A percentile compares a stretch with the other conserved stretches of the same genome.
Evolutionary conservation across 2,113 vertebrate genomes (phyloP).

Genomic region (Chloropsis hardwickii): DNA sequence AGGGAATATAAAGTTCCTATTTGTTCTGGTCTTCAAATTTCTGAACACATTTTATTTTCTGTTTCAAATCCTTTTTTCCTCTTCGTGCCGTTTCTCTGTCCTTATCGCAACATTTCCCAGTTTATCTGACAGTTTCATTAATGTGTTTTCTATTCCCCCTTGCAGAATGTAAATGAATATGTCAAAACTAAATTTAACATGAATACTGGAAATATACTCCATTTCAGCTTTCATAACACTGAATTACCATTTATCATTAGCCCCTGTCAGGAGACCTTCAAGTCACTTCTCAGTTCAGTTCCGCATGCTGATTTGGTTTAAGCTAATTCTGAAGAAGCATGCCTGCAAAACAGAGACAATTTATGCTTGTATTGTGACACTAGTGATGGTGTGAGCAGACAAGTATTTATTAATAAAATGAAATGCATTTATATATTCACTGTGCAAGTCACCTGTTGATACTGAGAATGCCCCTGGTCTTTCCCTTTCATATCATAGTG

Average conservation of each 20-base stretch:
- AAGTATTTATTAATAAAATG: not conserved
- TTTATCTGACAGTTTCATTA: constrained; percentile 31
- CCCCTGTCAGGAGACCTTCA: not conserved
- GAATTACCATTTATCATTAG: not conserved
- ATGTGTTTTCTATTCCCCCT: not conserved
- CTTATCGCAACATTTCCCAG: not conserved
- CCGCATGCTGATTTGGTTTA: not conserved
- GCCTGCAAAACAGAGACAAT: not conserved
- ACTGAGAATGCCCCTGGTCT: not conserved
- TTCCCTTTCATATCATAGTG: not conserved
- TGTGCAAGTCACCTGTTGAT: not conserved
- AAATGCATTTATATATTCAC: not conserved
- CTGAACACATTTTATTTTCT: not conserved
- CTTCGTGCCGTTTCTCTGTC: not conserved
- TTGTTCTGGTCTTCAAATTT: not conserved
- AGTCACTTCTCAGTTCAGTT: not conserved
- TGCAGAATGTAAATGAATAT: constrained; percentile 9
- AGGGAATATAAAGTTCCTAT: not conserved
- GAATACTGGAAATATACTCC: not conserved
- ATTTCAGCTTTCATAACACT: not conserved
- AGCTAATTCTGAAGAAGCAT: not conserved
- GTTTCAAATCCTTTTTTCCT: not conserved
- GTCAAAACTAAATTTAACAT: constrained; percentile 13
- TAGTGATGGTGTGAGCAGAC: not conserved
- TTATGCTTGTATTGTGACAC: not conserved